Evolutionary conservation across 2,888 invertebrate genomes (phyloP).

Genomic region (Philonicus albiceps): DNA sequence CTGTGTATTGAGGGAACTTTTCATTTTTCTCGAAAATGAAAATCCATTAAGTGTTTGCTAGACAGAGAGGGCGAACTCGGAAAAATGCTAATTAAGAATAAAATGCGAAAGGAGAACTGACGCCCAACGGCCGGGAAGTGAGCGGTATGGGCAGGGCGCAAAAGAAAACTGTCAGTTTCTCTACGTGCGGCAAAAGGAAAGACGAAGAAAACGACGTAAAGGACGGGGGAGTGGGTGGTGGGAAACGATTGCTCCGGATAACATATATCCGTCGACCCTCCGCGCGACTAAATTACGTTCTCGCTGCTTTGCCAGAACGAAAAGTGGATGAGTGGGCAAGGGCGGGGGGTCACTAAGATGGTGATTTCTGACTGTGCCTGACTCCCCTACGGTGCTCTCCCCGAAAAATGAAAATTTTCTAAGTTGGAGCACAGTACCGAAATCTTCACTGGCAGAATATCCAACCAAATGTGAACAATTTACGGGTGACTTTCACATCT

Average conservation of each 20-base stretch:
- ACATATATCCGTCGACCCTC: constrained; percentile 7
- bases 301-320: not conserved
- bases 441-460: not conserved
- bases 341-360: not conserved
- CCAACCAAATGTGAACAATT: not conserved
- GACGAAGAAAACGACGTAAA: not conserved
- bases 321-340: not conserved
- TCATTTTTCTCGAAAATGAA: constrained; percentile 41
- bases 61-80: constrained; percentile 43
- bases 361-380: not conserved
- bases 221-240: not conserved
- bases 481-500: not conserved
- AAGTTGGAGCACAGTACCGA: not conserved
- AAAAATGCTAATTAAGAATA: constrained; percentile 50
- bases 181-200: not conserved
- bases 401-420: not conserved
- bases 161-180: constrained; percentile 16
- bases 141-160: not conserved
- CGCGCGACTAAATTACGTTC: not conserved
- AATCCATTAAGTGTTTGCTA: constrained; percentile 48
- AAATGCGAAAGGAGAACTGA: constrained; percentile 46
- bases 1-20: constrained; percentile 22
- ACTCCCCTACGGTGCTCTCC: not conserved
- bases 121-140: not conserved
- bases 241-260: not conserved